These are phyloP conservation scores for Macrotis lagotis DNA, from an alignment of 2,113 vertebrate species.

Conservation along the genomic window DNA sequence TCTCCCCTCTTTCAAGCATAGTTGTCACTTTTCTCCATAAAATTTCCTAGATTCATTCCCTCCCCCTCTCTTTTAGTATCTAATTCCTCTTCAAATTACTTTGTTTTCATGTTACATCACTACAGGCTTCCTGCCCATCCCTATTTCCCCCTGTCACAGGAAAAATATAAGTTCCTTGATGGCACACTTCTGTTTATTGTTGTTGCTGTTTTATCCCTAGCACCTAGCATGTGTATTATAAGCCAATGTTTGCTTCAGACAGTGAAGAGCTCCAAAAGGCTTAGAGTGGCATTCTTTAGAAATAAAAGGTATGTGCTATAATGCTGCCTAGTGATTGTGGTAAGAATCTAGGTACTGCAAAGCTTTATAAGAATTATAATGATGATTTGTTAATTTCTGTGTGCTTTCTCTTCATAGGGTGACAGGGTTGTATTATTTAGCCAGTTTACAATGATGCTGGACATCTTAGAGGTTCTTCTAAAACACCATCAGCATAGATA, in stretches of 20 bases:
- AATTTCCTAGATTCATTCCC: background rate
- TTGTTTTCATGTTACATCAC: background rate
- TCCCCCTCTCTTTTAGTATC: background rate
- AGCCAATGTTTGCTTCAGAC: background rate
- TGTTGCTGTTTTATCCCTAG: background rate
- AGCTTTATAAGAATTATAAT: background rate
- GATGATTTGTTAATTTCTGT: background rate
- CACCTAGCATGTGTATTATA: background rate
- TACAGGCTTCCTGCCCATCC: too few species aligned
- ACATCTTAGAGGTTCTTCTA: conserved; percentile 94
- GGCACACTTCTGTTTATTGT: background rate
- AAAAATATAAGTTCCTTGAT: background rate
- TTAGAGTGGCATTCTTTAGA: background rate
- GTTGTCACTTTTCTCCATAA: background rate
- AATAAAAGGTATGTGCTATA: background rate
- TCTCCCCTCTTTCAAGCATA: background rate
- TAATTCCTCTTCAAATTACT: background rate
- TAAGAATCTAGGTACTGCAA: conserved; percentile 2
- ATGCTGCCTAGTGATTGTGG: background rate
- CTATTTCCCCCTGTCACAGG: background rate
- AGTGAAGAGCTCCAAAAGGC: background rate
- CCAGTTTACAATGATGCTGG: conserved; percentile 98
- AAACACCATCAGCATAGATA: conserved; percentile 91
- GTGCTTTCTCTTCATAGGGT: conserved; percentile 85
- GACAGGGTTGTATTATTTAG: conserved; percentile 96